These are phyloP conservation scores for Notarius lentiginosus DNA, from an alignment of 2,113 vertebrate genomes.

Conservation along the genomic window DNA sequence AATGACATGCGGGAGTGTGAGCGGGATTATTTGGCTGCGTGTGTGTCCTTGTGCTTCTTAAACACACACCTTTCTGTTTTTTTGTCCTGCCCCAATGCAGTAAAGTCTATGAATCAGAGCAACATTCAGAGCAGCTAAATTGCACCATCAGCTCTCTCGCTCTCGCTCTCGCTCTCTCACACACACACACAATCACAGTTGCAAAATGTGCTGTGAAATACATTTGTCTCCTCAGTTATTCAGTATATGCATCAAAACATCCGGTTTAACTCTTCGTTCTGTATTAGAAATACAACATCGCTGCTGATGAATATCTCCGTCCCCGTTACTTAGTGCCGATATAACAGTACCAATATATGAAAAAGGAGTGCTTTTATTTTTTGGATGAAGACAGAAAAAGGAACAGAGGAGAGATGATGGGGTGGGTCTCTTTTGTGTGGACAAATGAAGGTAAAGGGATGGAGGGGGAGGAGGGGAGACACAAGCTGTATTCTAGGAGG, in stretches of 20 bases:
- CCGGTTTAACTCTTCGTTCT: neutral
- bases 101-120: slow-evolving; percentile 63
- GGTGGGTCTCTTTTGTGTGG: slow-evolving; percentile 52
- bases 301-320: neutral
- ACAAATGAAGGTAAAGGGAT: slow-evolving; percentile 28
- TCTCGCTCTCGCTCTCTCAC: neutral
- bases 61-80: slow-evolving; percentile 52
- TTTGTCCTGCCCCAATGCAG: slow-evolving; percentile 44
- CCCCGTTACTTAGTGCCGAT: neutral
- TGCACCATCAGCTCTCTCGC: slow-evolving; percentile 45
- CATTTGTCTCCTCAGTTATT: neutral
- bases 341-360: neutral
- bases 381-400: neutral
- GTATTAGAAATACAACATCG: neutral
- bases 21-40: slow-evolving; percentile 33
- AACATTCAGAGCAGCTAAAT: slow-evolving; percentile 49
- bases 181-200: neutral
- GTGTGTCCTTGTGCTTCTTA: slow-evolving; percentile 54
- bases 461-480: slow-evolving; percentile 18
- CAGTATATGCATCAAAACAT: neutral
- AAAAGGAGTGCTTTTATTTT: neutral
- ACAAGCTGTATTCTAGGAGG: slow-evolving; percentile 28
- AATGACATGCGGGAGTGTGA: slow-evolving; percentile 36
- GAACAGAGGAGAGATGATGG: slow-evolving; percentile 13
- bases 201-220: too few relatives aligned